Base-by-base conservation (phyloP, 1,140 invertebrate genomes). In the Pogonomyrmex barbatus region DNA sequence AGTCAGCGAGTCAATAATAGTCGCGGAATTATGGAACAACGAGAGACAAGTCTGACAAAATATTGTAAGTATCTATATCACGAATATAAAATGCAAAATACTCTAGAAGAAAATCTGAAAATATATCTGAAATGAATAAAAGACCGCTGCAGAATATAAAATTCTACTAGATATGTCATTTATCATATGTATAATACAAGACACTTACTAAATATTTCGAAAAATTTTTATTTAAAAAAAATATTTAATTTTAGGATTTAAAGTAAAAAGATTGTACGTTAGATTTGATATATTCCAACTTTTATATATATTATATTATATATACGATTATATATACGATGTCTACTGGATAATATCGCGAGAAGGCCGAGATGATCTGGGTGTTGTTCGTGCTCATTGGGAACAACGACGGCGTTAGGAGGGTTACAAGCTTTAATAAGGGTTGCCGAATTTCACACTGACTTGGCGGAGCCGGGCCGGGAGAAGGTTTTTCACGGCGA, bases 401-500 rank as follows among this genome's bases (percentile, higher is more conserved):
- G 54, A 76, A 47, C 54, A 75, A 54, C 60, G 62, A 39, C 50
- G 67, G 58, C 65, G 63, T 84, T 70, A 83, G 83, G 85, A 85
- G 88, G 90, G 91, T 83, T 92, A 93, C 92, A 90, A 93, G 93
- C 92, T 94, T 94, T 95, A 95, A 95, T 95, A 94, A 95, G 93
- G 92, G 93, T 90, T 94, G 92, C 92, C 91, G 92, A 94, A 95
- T 95, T 95, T 95, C 93, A 95, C 94, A 95, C 94, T 92, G 94
- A 94, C 92, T 94, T 93, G 92, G 81, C 88, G 88, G 65, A 82
- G 58, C 39, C 58, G 30, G 71, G 56, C 30, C 71, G 85, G 89
- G 65, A 87, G 63, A 50, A 76, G 54, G 79, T 87, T 67, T 85
- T 76, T 84, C 82, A 70, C 67, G 54, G 50, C 75, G 42, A 82